Percentiles rank a stretch among this genome's conserved stretches.
Evolutionary conservation across 2,888 invertebrate genomes (phyloP).

Genomic region (Brachyopa scutellaris): DNA sequence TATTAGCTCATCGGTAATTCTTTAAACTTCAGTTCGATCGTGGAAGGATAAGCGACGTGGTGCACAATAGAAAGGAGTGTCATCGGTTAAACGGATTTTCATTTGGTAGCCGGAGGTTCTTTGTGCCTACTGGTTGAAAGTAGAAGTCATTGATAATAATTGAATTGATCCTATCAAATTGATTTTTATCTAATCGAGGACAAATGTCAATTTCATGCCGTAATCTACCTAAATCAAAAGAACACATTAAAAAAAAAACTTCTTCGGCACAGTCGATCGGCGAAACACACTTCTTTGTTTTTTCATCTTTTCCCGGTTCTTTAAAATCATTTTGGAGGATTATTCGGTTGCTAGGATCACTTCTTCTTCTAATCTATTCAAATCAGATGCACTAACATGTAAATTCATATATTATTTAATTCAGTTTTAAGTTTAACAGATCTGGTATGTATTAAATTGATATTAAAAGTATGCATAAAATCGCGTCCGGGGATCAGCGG

Average conservation of each 20-base stretch:
- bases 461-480: constrained; percentile 28
- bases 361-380: neutral
- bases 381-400: neutral
- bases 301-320: neutral
- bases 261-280: neutral
- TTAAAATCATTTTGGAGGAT: neutral
- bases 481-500: constrained; percentile 21
- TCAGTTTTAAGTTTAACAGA: too few species aligned
- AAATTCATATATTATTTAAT: neutral
- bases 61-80: too few species aligned
- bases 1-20: constrained; percentile 8
- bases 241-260: neutral
- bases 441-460: constrained; percentile 2
- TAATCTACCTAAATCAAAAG: neutral
- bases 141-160: neutral
- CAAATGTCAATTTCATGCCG: constrained; percentile 4
- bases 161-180: neutral
- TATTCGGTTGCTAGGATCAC: neutral
- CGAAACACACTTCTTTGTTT: neutral
- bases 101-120: neutral
- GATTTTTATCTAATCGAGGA: neutral
- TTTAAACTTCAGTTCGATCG: neutral
- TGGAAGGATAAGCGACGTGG: constrained; percentile 6
- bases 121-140: neutral
- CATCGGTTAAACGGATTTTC: constrained; percentile 18